These are phyloP conservation scores for Silvanus unidentatus DNA, from an alignment of 2,888 invertebrate genomes.

Conservation along the genomic window DNA sequence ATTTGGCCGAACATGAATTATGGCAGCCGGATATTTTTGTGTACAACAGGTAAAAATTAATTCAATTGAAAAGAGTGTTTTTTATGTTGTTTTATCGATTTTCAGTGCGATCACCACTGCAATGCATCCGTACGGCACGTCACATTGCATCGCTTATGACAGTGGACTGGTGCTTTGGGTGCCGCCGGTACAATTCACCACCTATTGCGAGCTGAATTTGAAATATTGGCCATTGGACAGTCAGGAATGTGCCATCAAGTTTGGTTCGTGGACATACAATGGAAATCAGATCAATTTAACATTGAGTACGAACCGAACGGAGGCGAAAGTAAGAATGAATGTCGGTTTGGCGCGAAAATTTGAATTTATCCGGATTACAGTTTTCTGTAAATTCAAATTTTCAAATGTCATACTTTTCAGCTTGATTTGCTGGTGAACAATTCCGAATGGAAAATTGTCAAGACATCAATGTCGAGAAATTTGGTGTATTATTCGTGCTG, in stretches of 20 bases:
- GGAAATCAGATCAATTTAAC: constrained; percentile 52
- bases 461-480: constrained; percentile 42
- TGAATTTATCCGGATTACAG: constrained; percentile 9
- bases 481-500: constrained; percentile 51
- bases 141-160: constrained; percentile 48
- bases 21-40: constrained; percentile 74
- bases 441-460: constrained; percentile 50
- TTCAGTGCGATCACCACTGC: constrained; percentile 55
- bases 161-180: constrained; percentile 59
- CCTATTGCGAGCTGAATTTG: constrained; percentile 61
- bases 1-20: constrained; percentile 64
- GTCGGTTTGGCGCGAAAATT: too few relatives aligned
- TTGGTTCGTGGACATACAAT: constrained; percentile 69
- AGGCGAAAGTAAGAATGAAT: constrained; percentile 31
- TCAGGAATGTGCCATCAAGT: constrained; percentile 60
- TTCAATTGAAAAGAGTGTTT: constrained; percentile 4
- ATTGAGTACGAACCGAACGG: constrained; percentile 17
- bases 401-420: not conserved
- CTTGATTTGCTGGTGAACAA: constrained; percentile 34
- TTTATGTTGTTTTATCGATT: not conserved
- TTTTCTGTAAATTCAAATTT: too few relatives aligned
- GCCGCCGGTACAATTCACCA: constrained; percentile 61
- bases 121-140: constrained; percentile 56
- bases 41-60: constrained; percentile 54
- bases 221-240: constrained; percentile 69